Percentiles rank a stretch among this genome's conserved stretches.
Evolutionary conservation across 2,797 vertebrate species (phyloP).

Genomic region (Clamator glandarius): DNA sequence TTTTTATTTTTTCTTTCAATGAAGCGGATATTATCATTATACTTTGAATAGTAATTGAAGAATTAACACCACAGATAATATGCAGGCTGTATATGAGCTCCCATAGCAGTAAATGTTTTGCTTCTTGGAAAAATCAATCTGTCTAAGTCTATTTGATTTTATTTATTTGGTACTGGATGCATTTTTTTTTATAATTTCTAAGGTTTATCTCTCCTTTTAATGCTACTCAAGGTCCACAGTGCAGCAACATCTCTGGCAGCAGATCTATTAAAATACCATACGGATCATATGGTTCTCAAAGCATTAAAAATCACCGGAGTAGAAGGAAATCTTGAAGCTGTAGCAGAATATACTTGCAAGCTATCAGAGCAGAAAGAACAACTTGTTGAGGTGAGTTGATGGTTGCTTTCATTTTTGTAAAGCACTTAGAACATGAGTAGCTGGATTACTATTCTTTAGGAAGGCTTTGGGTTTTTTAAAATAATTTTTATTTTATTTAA

Average conservation of each 20-base stretch:
- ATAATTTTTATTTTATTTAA: not conserved
- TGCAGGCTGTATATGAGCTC: not conserved
- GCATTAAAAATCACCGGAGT: constrained; percentile 90
- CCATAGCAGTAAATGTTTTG: not conserved
- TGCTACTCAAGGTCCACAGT: constrained; percentile 85
- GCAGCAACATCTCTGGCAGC: constrained; percentile 87
- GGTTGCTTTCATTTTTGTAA: not conserved
- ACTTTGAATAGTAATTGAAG: not conserved
- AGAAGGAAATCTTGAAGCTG: constrained; percentile 94
- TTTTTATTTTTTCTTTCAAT: not conserved
- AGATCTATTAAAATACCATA: constrained; percentile 90
- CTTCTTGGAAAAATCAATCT: not conserved
- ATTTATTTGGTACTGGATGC: not conserved
- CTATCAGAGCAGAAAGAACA: constrained; percentile 97
- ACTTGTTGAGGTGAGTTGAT: constrained; percentile 89
- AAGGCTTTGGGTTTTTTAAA: not conserved
- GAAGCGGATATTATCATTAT: not conserved
- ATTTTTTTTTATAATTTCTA: not conserved
- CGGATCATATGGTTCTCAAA: constrained; percentile 89
- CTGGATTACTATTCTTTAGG: not conserved
- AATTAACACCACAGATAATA: not conserved
- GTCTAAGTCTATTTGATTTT: not conserved
- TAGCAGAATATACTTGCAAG: constrained; percentile 90
- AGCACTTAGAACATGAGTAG: not conserved
- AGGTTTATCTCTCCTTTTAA: not conserved